Evolutionary conservation across 2,888 invertebrate species (phyloP).

Genomic region (Chrysolina haemoptera): DNA sequence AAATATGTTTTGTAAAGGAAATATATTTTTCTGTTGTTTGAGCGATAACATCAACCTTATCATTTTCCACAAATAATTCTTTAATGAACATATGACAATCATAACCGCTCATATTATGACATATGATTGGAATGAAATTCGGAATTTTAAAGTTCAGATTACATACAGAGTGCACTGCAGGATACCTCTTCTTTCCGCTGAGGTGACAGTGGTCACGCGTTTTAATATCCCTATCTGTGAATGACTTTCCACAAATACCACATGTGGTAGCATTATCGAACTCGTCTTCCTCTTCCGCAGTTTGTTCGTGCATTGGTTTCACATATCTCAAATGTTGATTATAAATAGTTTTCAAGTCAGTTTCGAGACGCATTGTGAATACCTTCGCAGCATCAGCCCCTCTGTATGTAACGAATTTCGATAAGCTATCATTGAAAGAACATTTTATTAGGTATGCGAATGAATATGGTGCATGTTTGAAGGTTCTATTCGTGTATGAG

Average conservation of each 20-base stretch:
- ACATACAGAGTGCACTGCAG: background rate
- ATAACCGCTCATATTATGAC: slow-evolving; percentile 29
- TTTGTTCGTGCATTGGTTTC: too few species aligned
- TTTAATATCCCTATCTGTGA: background rate
- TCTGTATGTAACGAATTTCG: background rate
- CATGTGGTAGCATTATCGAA: too few species aligned
- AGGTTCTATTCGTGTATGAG: background rate
- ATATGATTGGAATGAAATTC: slow-evolving; percentile 27
- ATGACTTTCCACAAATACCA: too few species aligned
- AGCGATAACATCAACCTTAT: background rate
- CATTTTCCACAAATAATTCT: background rate
- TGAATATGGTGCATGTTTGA: background rate
- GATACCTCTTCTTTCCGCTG: background rate
- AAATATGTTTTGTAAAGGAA: background rate
- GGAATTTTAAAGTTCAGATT: slow-evolving; percentile 16
- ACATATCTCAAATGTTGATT: too few species aligned
- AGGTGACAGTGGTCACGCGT: background rate
- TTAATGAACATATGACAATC: slow-evolving; percentile 31
- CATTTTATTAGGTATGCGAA: background rate
- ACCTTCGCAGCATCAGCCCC: background rate
- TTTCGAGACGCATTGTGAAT: background rate
- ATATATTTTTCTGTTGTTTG: slow-evolving; percentile 7
- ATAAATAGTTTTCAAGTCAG: background rate
- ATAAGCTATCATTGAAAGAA: slow-evolving; percentile 1
- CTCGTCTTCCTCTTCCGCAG: too few species aligned